Evolutionary conservation across 2,113 vertebrate genomes (phyloP).

Genomic region (Crypturellus undulatus): DNA sequence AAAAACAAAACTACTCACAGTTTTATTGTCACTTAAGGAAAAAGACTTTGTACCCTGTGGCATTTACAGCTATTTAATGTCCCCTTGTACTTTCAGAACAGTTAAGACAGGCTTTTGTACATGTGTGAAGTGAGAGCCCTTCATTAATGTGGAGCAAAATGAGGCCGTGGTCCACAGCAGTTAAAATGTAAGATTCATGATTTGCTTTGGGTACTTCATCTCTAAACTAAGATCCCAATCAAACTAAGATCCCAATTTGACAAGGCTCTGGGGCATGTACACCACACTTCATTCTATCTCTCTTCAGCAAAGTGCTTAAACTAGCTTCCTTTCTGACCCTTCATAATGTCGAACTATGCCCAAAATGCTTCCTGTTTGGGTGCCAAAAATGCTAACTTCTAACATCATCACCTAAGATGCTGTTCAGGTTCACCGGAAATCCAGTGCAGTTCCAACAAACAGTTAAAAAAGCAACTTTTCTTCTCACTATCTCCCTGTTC

Average conservation of each 20-base stretch:
- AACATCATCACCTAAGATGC: constrained; percentile 34
- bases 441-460: constrained; percentile 41
- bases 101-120: background rate
- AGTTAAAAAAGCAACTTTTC: constrained; percentile 59
- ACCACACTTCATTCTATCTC: background rate
- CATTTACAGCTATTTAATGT: background rate
- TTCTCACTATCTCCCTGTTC: constrained; percentile 53
- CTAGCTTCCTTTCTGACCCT: background rate
- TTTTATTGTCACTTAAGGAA: background rate
- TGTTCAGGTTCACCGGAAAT: constrained; percentile 41
- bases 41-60: background rate
- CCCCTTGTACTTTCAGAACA: background rate
- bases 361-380: background rate
- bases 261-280: background rate
- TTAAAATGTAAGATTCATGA: background rate
- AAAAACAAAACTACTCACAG: background rate
- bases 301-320: background rate
- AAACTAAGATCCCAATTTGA: background rate
- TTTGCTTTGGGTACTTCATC: background rate
- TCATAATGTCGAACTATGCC: background rate
- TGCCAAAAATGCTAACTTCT: constrained; percentile 29
- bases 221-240: background rate
- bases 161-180: rapidly evolving
- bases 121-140: rapidly evolving
- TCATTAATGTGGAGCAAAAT: background rate